Evolutionary conservation across 2,113 vertebrate species (phyloP), one percentile per base, ranked within the genome.

Genomic region (Ia io): DNA sequence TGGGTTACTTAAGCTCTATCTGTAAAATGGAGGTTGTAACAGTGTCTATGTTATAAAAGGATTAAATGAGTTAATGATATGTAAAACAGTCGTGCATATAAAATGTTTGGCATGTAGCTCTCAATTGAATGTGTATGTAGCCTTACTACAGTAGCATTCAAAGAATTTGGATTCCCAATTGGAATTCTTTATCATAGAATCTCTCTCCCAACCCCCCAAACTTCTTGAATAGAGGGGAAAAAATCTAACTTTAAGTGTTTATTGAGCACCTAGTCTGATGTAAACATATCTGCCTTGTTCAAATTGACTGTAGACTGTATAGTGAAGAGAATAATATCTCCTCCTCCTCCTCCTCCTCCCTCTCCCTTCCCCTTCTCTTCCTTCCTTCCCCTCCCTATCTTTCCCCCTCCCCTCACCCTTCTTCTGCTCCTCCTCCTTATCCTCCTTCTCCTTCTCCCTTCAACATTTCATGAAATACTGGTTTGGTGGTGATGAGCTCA

Each of bases 181-280:
- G 73, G 35, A 94, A 86, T 89, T 86, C 5, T 77, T 86, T 85
- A 32, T 92, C 51, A 90, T 92, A 13, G n/a, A 88, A 10, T 30
- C 49, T 63, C 2, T 42, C 1, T 32, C 47, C 5, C 10, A 35
- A 35, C 4, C 3, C 51, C 42, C 5, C 6, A 56, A 6, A 25
- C 40, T 95, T 77, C 22, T 91, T 79, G 44, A 53, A 32, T 87
- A 86, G 74, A 61, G 32, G 79, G 7, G 7, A 61, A 82, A 65
- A 82, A 63, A 51, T 82, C 28, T 95, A n/a, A 85, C 23, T 67
- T 85, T 80, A 88, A 51, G 10, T 67, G 11, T 82, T 78, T 85
- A 65, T 83, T n/a, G 37, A 73, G 18, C 0, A 28, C 47, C 17
- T 92, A 51, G 32, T 94, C 65, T 87, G 53, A 32, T 90, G 8